Conservation (phyloP, 2,888 invertebrate species). For the Drosophila paranaensis region DNA sequence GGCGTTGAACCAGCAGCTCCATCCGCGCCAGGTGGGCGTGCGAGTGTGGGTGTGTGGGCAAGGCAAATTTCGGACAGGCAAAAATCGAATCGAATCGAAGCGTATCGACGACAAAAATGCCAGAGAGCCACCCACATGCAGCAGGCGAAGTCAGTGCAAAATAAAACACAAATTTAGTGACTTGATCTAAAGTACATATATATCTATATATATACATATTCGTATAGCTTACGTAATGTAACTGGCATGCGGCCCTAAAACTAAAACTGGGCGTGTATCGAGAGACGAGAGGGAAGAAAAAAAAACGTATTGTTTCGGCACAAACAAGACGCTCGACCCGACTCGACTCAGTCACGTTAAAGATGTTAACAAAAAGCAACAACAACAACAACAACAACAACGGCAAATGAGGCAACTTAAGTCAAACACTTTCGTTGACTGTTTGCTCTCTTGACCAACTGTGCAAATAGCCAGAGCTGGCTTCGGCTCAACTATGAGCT, state of each 20-base stretch:
- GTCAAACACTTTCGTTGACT: constrained; percentile 70
- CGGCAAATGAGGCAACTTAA: constrained; percentile 59
- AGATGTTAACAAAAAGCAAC: constrained; percentile 54
- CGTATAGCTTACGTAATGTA: constrained; percentile 53
- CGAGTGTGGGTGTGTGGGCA: constrained; percentile 52
- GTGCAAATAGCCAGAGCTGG: constrained; percentile 51
- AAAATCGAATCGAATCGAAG: constrained; percentile 39
- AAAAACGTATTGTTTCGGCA: constrained; percentile 36
- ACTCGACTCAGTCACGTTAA: constrained; percentile 48
- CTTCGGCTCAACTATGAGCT: constrained; percentile 37
- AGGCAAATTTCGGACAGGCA: constrained; percentile 76
- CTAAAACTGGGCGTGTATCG: constrained; percentile 50
- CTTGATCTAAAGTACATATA: constrained; percentile 24
- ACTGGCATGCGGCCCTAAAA: constrained; percentile 55
- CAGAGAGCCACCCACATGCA: constrained; percentile 53
- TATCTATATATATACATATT: constrained; percentile 18
- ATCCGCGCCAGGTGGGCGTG: constrained; percentile 44
- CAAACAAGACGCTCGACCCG: constrained; percentile 28
- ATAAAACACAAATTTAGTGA: constrained; percentile 29
- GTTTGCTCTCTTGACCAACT: constrained; percentile 74
- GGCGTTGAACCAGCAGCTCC: constrained; percentile 70
- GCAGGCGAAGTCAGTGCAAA: constrained; percentile 31
- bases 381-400: not conserved
- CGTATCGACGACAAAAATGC: constrained; percentile 57
- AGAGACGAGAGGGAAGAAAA: constrained; percentile 1